Evolutionary conservation across 2,888 invertebrate species (phyloP), one percentile per base, ranked within the genome.

Genomic region (Diarsia rubi): DNA sequence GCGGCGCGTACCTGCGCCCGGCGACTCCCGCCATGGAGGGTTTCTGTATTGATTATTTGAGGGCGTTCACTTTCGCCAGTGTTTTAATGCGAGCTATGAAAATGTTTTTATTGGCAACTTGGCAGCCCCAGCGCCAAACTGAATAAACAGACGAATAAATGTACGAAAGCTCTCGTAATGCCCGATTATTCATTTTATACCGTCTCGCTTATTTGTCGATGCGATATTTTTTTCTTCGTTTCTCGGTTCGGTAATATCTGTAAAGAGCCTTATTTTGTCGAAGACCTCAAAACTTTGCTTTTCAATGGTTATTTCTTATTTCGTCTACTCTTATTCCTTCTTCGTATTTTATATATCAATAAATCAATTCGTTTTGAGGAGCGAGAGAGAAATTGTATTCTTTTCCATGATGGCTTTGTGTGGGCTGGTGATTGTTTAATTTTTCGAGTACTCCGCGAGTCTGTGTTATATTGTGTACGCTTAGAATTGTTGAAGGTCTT

Each of bases 61-160:
- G 92, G 92, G 89, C 94, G 95, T 95, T 95, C 95, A 96, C 96
- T 96, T 96, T 96, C 96, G 93, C 95, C 95, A 94, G 93, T 95
- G 95, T 96, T 96, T 95, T 96, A 96, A 96, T 95, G 94, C 91
- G 91, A 90, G 93, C 95, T 92, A 94, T 95, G 95, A 95, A 90
- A 95, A 95, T 94, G 95, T 94, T 96, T 96, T 96, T 95, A 95
- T 95, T 95, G 93, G 93, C 91, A 91, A 91, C 93, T 93, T 91
- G 92, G 91, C 92, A 90, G 91, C 90, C 86, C 88, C 90, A 88
- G 86, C 90, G 89, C 83, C 91, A 86, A 88, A 89, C 90, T 90
- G 91, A 89, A 93, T 94, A 93, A 93, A 93, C 92, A 93, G 91
- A 89, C 84, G 89, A 90, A 92, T 92, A 91, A 91, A 92, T 92